Evolutionary conservation across 2,113 vertebrate species (phyloP), one percentile per base, ranked within the genome.

Genomic region (Eolophus roseicapilla): DNA sequence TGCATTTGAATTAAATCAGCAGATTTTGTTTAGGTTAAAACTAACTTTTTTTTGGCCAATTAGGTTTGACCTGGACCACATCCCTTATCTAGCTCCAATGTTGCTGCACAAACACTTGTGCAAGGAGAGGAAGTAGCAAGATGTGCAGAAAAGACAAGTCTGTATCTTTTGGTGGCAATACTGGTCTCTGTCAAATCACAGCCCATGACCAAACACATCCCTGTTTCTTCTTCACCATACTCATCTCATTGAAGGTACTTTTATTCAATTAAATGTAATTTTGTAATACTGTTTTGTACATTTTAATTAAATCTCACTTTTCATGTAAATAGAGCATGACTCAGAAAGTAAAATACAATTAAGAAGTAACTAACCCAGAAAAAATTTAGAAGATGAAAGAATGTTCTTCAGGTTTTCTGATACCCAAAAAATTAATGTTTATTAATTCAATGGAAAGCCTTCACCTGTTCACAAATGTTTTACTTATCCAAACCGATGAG

Each of bases 261-360:
- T 64, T 20, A 49, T 33, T 74, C 74, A 84, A 85, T 91, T 95
- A 87, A 76, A 84, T 73, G 39, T 62, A 91, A 92, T 95, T 86
- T 91, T 91, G 8, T 39, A 86, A 68, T 41, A 55, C 17, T 50
- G 33, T 71, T 91, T 73, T 9, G 3, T 44, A 49, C 27, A 39
- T 84, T 82, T 94, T 89, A 91, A 93, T 93, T 91, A 83, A 86
- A 93, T 68, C 43, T 0, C 6, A 0, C 71, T 95, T 92, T 92
- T 88, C 27, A 69, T 65, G 81, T 57, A 95, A 92, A 75, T 47
- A 84, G 6, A 79, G 23, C 33, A 57, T 79, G 93, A 95, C 52
- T 93, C 83, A 95, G 57, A 91, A 94, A 86, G 19, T 6, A 90
- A 80, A 94, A 91, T 44, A 4, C 59, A 74, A 81, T 88, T 44